A percentile compares a stretch with the other conserved stretches of the same genome.
Conservation (phyloP, 2,888 invertebrate genomes). For the Drosophila yooni region DNA sequence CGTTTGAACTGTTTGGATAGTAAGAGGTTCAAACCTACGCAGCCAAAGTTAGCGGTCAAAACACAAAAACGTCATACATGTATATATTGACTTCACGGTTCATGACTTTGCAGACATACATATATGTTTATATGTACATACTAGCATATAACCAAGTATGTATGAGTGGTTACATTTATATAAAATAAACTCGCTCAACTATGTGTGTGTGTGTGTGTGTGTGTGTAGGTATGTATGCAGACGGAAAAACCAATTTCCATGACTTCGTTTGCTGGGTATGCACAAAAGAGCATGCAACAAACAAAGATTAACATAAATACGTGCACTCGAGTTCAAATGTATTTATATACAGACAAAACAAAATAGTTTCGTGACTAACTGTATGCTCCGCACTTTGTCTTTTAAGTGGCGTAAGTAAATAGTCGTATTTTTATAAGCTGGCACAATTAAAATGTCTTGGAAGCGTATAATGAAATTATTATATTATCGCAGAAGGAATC, state of each 20-base stretch:
- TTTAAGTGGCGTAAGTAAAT: too few relatives aligned
- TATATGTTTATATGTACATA: background rate
- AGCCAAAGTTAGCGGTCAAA: conserved; percentile 20
- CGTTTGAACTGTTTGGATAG: conserved; percentile 36
- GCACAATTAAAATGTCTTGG: too few relatives aligned
- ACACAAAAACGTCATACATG: background rate
- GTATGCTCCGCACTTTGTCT: background rate
- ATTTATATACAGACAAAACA: background rate
- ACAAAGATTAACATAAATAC: background rate
- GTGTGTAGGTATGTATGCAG: background rate
- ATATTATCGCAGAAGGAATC: background rate
- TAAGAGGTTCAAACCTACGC: conserved; percentile 28
- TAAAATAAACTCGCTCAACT: background rate
- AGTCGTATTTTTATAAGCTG: too few relatives aligned
- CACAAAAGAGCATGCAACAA: background rate
- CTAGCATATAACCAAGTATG: background rate
- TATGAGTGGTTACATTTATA: background rate
- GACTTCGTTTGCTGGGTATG: background rate
- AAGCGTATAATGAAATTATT: too few relatives aligned
- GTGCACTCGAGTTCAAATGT: background rate
- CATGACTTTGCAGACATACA: conserved; percentile 24
- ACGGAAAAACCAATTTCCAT: background rate
- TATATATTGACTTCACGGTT: conserved; percentile 51
- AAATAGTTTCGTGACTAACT: background rate
- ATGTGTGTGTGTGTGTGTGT: conserved; percentile 2